Conservation (phyloP, 1,140 invertebrate genomes). For the Drosophila subobscura region DNA sequence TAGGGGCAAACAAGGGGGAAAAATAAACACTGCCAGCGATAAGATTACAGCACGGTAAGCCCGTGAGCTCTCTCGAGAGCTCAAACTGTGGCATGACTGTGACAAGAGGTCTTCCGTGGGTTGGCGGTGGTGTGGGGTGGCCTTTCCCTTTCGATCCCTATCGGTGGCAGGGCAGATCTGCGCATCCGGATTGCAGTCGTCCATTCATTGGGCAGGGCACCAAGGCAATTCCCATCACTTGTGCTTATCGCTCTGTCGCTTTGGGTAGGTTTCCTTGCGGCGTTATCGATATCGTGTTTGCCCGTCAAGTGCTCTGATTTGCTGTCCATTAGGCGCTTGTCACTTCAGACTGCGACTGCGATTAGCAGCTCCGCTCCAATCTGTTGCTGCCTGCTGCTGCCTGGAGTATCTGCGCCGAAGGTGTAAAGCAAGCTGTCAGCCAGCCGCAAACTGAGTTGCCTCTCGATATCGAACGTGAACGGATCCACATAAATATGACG, state of each 20-base stretch:
- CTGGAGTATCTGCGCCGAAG: slow-evolving; percentile 23
- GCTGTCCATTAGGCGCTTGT: slow-evolving; percentile 22
- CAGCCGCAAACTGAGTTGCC: slow-evolving; percentile 34
- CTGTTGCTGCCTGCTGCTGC: too few relatives aligned
- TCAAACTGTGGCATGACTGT: slow-evolving; percentile 13
- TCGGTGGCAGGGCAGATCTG: background rate
- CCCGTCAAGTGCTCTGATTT: slow-evolving; percentile 56
- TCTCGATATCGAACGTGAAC: slow-evolving; percentile 18
- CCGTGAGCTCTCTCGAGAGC: slow-evolving; percentile 9
- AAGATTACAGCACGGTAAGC: slow-evolving; percentile 34
- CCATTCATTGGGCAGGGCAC: slow-evolving; percentile 9
- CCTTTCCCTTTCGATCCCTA: slow-evolving; percentile 33
- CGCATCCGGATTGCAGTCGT: slow-evolving; percentile 30
- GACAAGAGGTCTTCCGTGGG: slow-evolving; percentile 30
- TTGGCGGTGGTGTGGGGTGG: slow-evolving; percentile 1
- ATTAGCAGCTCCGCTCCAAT: slow-evolving; percentile 28
- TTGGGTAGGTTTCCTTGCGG: slow-evolving; percentile 17
- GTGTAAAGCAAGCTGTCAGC: slow-evolving; percentile 48
- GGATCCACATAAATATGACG: slow-evolving; percentile 45
- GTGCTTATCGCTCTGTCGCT: slow-evolving; percentile 14
- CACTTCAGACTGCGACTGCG: slow-evolving; percentile 33
- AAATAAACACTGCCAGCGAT: slow-evolving; percentile 19
- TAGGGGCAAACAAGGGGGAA: slow-evolving; percentile 5
- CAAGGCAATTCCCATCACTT: slow-evolving; percentile 13
- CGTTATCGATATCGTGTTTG: slow-evolving; percentile 48